Percentiles rank a stretch among this genome's conserved stretches.
Conservation (phyloP, 2,797 vertebrate genomes). For the Cossypha polioptera region DNA sequence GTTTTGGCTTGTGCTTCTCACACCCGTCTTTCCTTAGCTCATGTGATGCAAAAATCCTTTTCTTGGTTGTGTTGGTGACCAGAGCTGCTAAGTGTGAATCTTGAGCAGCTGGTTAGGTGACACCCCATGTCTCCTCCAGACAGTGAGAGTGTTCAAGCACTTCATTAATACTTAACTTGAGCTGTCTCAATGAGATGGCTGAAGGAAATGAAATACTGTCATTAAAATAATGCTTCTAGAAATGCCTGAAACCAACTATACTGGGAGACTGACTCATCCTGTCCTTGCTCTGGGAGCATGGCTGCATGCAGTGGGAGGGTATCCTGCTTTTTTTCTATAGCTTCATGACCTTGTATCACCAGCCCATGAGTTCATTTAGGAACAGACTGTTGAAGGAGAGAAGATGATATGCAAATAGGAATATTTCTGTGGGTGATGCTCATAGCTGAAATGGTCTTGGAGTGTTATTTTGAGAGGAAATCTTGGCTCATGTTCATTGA, state of each 20-base stretch:
- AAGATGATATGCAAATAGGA: neutral
- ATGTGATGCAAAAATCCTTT: neutral
- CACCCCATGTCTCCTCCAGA: neutral
- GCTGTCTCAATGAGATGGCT: neutral
- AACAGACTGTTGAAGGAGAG: neutral
- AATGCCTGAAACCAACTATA: neutral
- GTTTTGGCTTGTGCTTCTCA: neutral
- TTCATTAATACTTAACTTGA: constrained; percentile 7
- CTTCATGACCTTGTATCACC: neutral
- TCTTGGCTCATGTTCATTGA: rapidly evolving
- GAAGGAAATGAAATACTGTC: neutral
- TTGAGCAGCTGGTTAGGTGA: neutral
- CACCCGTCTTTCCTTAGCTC: neutral
- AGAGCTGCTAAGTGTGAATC: neutral
- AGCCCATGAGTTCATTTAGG: neutral
- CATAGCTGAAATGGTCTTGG: neutral
- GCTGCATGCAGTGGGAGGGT: neutral
- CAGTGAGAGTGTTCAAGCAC: neutral
- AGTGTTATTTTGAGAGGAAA: neutral
- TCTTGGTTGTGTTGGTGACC: neutral
- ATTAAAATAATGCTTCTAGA: neutral
- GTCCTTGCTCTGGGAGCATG: neutral
- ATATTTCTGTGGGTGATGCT: neutral
- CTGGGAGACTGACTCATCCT: neutral
- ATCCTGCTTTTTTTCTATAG: neutral